Evolutionary conservation across 1,140 invertebrate genomes (phyloP), one percentile per base, ranked within the genome.

Genomic region (Centruroides sculpturatus): DNA sequence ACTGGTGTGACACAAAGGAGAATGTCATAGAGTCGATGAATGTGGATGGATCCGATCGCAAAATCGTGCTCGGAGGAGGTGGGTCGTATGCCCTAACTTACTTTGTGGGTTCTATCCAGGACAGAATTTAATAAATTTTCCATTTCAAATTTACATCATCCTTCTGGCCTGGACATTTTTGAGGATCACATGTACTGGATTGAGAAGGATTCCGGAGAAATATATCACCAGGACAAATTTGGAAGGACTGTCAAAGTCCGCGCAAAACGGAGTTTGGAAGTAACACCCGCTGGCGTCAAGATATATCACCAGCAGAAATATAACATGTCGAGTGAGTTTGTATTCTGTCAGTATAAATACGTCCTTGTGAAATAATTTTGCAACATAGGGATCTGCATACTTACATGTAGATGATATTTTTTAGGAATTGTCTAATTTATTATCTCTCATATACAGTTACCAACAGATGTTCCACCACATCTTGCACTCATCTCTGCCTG

Each of bases 1-100:
- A 92, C 72, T 99, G 94, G 93, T 89, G 87, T 1, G 96, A 99
- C 72, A 85, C 85, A 0, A 98, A 98, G 71, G 74, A 93, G 5
- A 93, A 95, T 66, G 85, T 83, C 0, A 97, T 99, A 61, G 93
- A 98, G 71, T 83, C 83, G 12, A 88, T 95, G 75, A 82, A 82
- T 58, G 81, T 81, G 53, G 90, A 97, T 73, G 93, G 94, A 1
- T 79, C 73, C 23, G 84, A 86, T 60, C 76, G 91, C 49, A 84
- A 83, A 62, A 76, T 58, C 34, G 55, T 23, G 23, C 23, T 23
- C 23, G 23, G 23, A 23, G 23, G 23, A 23, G 23, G 23, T 23
- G 69, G 7, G 23, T 23, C 2, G 23, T 2, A 0, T 23, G 23
- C 23, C 0, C 23, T 2, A 2, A 23, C 23, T 23, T 23, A 1